These are phyloP conservation scores for Apeira syringaria DNA, from an alignment of 2,888 invertebrate genomes.

Conservation along the genomic window DNA sequence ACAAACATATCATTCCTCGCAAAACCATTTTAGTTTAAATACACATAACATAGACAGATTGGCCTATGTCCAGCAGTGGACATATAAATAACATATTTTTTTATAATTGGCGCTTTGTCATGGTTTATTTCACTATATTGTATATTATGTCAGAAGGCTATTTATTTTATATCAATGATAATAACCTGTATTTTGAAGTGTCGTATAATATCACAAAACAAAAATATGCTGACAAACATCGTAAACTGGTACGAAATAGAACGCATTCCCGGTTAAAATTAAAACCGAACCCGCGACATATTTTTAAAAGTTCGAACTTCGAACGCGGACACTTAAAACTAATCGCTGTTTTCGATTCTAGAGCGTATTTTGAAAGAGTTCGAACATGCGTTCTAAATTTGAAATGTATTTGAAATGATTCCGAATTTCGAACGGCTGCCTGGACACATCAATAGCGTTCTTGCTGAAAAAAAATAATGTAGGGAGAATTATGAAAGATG, in stretches of 20 bases:
- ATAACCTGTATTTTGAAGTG: too few relatives aligned
- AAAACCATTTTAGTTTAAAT: too few relatives aligned
- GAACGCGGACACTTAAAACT: conserved; percentile 79
- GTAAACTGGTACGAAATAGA: conserved; percentile 78
- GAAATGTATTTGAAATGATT: conserved; percentile 79
- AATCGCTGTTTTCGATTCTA: conserved; percentile 83
- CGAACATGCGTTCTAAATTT: conserved; percentile 72
- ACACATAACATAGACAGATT: too few relatives aligned
- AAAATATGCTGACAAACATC: conserved; percentile 55
- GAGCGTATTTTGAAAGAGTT: conserved; percentile 76
- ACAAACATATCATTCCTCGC: too few relatives aligned
- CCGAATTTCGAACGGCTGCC: conserved; percentile 76
- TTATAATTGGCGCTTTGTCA: too few relatives aligned
- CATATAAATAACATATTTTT: too few relatives aligned
- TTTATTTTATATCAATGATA: too few relatives aligned
- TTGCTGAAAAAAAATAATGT: conserved; percentile 44
- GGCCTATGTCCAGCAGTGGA: too few relatives aligned
- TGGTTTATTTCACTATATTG: too few relatives aligned
- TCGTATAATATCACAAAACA: conserved; percentile 14
- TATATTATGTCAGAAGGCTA: too few relatives aligned
- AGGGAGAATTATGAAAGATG: conserved; percentile 53
- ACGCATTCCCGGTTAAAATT: conserved; percentile 58
- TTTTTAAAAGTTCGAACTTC: conserved; percentile 73
- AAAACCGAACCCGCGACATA: conserved; percentile 80
- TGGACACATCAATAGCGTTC: conserved; percentile 58